Base-by-base conservation (phyloP, 35 echinoderm and acorn worm genomes). In the Patiria miniata region DNA sequence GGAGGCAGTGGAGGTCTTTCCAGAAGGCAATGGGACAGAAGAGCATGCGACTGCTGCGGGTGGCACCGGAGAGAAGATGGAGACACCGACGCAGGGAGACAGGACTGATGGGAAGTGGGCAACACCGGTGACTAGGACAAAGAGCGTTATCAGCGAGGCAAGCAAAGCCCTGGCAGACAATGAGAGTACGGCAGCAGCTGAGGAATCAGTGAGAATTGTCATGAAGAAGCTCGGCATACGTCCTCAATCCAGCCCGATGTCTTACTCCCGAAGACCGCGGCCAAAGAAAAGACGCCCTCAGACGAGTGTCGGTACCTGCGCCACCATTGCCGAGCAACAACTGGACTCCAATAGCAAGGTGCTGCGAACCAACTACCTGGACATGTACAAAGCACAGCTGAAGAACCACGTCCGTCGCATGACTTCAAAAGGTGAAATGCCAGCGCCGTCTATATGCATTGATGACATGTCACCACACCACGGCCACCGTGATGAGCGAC, bases 341-440 rank as follows among this genome's bases (percentile, higher is more conserved):
- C 28, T 79, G 54, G 60, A 78, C 1, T 78, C 76, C 7, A 91
- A 82, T 15, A 91, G 90, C 51, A 95, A 95, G 79, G 89, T 95
- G 3, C 21, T 82, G 65, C 39, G 51, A 53, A 82, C 80, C 80
- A 52, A 52, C 50, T 82, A 82, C 30, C 9, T 82, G 44, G 80
- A 88, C 19, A 95, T 95, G 89, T 95, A 91, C 80, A 51, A 88
- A 57, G 61, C 28, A 17, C 93, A 95, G 51, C 17, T 87, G 15
- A 80, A 39, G 17, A 88, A 95, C 36, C 93, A 95, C 52, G 81
- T 88, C 33, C 55, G 76, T 44, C 51, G 89, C 0, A 95, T 95
- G 93, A 83, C 68, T 4, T 40, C 65, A 4, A 84, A 60, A 1
- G 82, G 82, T 18, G 57, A 58, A n/a, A 33, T 84, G 1, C 57